A percentile compares a stretch with the other conserved stretches of the same genome.
These are phyloP conservation scores for Ammodytes dubius DNA, from an alignment of 2,113 vertebrate genomes.

Conservation along the genomic window DNA sequence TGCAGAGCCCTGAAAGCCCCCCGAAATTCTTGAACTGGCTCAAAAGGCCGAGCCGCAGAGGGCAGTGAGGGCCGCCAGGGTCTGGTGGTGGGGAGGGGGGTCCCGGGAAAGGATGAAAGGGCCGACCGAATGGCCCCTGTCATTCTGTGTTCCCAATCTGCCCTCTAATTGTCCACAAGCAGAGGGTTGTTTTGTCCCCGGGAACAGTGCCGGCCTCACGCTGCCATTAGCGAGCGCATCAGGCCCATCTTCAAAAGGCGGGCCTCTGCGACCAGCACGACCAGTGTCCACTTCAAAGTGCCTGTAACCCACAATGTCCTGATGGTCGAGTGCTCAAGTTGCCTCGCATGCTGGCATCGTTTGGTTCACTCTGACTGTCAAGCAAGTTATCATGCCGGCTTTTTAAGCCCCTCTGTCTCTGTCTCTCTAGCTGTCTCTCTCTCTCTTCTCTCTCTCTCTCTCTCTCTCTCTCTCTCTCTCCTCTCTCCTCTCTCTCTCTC, in stretches of 20 bases:
- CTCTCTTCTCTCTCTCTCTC: not conserved
- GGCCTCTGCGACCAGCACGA: conserved; percentile 66
- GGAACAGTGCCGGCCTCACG: conserved; percentile 78
- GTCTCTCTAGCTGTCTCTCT: not conserved
- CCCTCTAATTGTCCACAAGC: conserved; percentile 86
- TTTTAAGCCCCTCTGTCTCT: conserved; percentile 15
- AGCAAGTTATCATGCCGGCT: conserved; percentile 36
- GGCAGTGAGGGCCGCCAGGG: conserved; percentile 61
- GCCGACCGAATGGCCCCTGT: conserved; percentile 78
- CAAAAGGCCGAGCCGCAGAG: conserved; percentile 75
- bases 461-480: conserved; percentile 15
- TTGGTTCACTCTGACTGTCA: conserved; percentile 47
- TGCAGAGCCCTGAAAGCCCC: conserved; percentile 69
- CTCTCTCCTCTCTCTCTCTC: not conserved
- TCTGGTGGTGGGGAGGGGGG: conserved; percentile 60
- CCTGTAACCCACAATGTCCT: conserved; percentile 68
- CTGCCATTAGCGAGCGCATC: conserved; percentile 85
- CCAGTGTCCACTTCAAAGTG: conserved; percentile 83
- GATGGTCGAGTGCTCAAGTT: conserved; percentile 71
- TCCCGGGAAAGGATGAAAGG: conserved; percentile 78
- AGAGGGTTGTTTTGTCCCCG: conserved; percentile 82
- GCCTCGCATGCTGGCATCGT: conserved; percentile 69
- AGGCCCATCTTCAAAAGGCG: conserved; percentile 82
- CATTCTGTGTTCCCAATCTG: conserved; percentile 83
- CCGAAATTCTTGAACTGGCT: conserved; percentile 82